Evolutionary conservation across 92 coral and sea anemone species (phyloP).

Genomic region (Porites evermanni): DNA sequence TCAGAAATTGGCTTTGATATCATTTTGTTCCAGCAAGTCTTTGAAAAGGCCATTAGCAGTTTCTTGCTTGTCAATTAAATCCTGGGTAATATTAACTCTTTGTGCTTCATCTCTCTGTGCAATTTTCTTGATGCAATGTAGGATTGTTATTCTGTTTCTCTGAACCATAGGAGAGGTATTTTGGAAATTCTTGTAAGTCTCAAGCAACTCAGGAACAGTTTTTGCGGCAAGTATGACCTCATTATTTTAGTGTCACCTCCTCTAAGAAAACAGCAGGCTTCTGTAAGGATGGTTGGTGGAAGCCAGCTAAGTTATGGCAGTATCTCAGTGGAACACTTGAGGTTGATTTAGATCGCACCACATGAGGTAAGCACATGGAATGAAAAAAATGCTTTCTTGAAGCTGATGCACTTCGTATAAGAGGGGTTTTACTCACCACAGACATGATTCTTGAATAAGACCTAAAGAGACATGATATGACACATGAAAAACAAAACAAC

Average conservation of each 20-base stretch:
- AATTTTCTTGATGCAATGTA: background rate
- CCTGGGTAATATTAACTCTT: background rate
- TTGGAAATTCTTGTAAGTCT: constrained; percentile 11
- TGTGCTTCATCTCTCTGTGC: too few species aligned
- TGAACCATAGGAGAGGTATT: constrained; percentile 16
- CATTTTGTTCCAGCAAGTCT: background rate
- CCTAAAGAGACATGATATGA: background rate
- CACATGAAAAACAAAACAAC: background rate
- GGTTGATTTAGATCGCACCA: background rate
- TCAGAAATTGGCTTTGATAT: background rate
- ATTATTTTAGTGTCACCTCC: background rate
- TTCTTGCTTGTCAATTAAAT: background rate
- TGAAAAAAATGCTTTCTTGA: too few species aligned
- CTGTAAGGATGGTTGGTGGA: background rate
- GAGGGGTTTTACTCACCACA: background rate
- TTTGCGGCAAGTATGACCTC: background rate
- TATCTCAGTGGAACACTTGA: background rate
- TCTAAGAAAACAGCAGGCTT: background rate
- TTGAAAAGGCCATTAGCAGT: background rate
- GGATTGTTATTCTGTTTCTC: constrained; percentile 7
- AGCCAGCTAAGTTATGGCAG: background rate
- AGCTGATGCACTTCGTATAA: constrained; percentile 3
- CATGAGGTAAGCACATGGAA: background rate
- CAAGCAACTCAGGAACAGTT: constrained; percentile 16
- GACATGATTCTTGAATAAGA: background rate